Evolutionary conservation across 2,888 invertebrate species (phyloP).

Genomic region (Fabriciana adippe): DNA sequence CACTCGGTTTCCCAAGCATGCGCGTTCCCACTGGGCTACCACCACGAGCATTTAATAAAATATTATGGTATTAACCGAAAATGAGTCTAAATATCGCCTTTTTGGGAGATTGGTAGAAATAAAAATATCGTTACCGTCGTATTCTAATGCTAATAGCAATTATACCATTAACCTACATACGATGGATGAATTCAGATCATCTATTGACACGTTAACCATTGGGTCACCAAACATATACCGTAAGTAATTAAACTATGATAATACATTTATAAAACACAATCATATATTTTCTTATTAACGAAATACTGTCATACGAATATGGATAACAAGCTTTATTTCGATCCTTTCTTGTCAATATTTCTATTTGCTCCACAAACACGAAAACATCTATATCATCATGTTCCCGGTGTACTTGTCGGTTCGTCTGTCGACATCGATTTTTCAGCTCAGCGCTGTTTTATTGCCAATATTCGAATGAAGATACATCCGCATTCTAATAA

Average conservation of each 20-base stretch:
- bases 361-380: constrained; percentile 28
- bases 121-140: too few species aligned
- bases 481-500: constrained; percentile 38
- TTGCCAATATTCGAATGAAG: constrained; percentile 76
- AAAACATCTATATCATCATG: constrained; percentile 26
- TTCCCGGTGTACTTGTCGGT: constrained; percentile 41
- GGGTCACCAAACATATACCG: too few species aligned
- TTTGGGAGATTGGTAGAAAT: too few species aligned
- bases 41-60: too few species aligned
- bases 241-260: not conserved
- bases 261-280: not conserved
- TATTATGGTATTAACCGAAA: too few species aligned
- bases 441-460: constrained; percentile 80
- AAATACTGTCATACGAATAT: not conserved
- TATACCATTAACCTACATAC: too few species aligned
- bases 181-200: too few species aligned
- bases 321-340: not conserved
- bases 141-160: too few species aligned
- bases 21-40: too few species aligned
- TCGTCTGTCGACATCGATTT: constrained; percentile 81
- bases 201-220: too few species aligned
- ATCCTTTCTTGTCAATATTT: constrained; percentile 2
- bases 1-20: too few species aligned
- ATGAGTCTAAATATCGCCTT: too few species aligned
- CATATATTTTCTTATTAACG: not conserved